Evolutionary conservation across 2,113 vertebrate genomes (phyloP).

Genomic region (Scartelaos histophorus): DNA sequence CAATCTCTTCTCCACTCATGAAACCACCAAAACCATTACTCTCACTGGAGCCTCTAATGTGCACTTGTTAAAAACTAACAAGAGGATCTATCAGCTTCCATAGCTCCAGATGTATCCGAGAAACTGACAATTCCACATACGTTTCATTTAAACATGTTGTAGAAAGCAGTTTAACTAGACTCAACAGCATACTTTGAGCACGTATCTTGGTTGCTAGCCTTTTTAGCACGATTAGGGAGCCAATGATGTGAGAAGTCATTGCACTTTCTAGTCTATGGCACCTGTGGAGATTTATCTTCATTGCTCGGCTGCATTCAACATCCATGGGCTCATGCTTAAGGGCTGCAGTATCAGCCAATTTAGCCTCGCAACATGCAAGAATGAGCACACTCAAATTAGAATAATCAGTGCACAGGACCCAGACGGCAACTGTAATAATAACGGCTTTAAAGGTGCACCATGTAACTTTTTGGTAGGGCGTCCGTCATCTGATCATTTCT

Average conservation of each 20-base stretch:
- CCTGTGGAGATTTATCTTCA: conserved; percentile 69
- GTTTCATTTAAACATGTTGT: conserved; percentile 46
- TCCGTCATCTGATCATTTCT: no score
- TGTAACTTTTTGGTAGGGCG: no score
- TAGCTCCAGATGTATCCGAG: conserved; percentile 46
- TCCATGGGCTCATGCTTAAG: conserved; percentile 40
- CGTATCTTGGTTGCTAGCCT: conserved; percentile 54
- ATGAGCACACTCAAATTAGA: conserved; percentile 60
- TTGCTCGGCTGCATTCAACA: conserved; percentile 56
- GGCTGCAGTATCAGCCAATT: conserved; percentile 49
- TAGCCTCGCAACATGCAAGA: conserved; percentile 58
- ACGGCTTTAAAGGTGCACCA: conserved; percentile 13
- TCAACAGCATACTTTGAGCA: conserved; percentile 50
- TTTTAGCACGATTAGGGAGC: conserved; percentile 68
- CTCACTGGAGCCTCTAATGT: conserved; percentile 32
- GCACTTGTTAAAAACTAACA: conserved; percentile 59
- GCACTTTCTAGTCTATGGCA: conserved; percentile 59
- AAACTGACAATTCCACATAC: conserved; percentile 49
- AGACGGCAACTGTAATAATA: conserved; percentile 26
- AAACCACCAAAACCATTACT: conserved; percentile 63
- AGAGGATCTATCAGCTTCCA: conserved; percentile 46
- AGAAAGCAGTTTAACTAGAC: conserved; percentile 54
- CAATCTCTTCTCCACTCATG: conserved; percentile 53
- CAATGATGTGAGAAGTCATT: conserved; percentile 69
- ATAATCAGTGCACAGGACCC: conserved; percentile 42